A percentile compares a stretch with the other conserved stretches of the same genome.
These are phyloP conservation scores for Salmo trutta DNA, from an alignment of 2,797 vertebrate species.

Conservation along the genomic window DNA sequence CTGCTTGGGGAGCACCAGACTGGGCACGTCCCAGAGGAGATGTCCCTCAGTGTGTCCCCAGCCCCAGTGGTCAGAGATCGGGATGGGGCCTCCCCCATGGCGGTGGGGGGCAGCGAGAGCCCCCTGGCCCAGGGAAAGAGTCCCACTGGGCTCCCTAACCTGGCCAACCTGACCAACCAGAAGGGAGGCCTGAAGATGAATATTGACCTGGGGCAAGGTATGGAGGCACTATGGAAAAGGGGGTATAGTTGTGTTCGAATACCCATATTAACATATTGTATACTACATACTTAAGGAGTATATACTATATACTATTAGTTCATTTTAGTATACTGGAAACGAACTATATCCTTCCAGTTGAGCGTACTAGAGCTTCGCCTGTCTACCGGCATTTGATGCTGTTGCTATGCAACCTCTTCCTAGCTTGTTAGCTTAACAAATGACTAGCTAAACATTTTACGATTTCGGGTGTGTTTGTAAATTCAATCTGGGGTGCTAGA, in stretches of 20 bases:
- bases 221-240: neutral
- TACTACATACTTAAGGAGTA: no score
- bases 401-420: no score
- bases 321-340: no score
- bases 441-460: no score
- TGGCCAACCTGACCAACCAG: slow-evolving; percentile 78
- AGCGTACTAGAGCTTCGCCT: no score
- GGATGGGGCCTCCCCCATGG: slow-evolving; percentile 19
- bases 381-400: no score
- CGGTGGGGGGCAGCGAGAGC: slow-evolving; percentile 55
- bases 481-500: no score
- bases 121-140: slow-evolving; percentile 57
- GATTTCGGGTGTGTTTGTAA: no score
- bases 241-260: slow-evolving; percentile 9
- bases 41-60: slow-evolving; percentile 40
- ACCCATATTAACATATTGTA: no score
- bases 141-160: slow-evolving; percentile 60
- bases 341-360: no score
- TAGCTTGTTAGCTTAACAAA: no score
- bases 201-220: slow-evolving; percentile 94
- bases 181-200: slow-evolving; percentile 85
- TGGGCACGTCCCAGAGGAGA: slow-evolving; percentile 27
- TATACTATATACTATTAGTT: no score
- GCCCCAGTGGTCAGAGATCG: slow-evolving; percentile 12
- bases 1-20: slow-evolving; percentile 29